A percentile compares a stretch with the other conserved stretches of the same genome.
These are phyloP conservation scores for Ridgeia piscesae DNA, from an alignment of 1,140 invertebrate genomes.

Conservation along the genomic window DNA sequence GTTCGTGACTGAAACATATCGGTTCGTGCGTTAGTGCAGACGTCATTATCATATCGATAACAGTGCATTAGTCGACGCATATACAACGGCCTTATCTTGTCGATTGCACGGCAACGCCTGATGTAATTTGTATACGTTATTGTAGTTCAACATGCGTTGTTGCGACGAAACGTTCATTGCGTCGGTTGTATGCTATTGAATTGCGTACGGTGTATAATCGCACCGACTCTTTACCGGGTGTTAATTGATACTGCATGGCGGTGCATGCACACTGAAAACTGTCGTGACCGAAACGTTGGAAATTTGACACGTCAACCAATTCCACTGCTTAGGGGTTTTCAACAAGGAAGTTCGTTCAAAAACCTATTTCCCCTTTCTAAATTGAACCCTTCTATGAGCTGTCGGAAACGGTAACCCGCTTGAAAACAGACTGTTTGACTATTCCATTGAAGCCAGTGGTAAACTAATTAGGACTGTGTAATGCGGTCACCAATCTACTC, in stretches of 20 bases:
- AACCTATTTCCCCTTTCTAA: too few species aligned
- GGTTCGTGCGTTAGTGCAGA: neutral
- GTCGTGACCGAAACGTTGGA: neutral
- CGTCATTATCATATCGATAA: neutral
- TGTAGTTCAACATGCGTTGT: neutral
- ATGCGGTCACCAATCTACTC: too few species aligned
- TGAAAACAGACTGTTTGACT: too few species aligned
- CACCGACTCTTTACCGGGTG: neutral
- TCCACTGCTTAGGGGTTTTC: too few species aligned
- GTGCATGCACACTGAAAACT: neutral
- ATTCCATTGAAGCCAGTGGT: too few species aligned
- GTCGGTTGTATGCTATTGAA: neutral
- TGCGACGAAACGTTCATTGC: neutral
- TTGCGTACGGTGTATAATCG: neutral
- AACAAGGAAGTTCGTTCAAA: too few species aligned
- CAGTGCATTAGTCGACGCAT: neutral
- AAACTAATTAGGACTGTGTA: too few species aligned
- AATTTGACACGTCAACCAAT: neutral
- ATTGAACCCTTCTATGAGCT: too few species aligned
- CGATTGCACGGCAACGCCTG: neutral
- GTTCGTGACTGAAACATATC: neutral
- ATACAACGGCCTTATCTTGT: neutral
- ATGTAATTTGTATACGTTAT: neutral
- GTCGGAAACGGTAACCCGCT: too few species aligned
- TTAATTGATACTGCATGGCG: neutral